phyloP scores from a whole-genome alignment of 2,113 vertebrate genomes.

The Callospermophilus lateralis region DNA sequence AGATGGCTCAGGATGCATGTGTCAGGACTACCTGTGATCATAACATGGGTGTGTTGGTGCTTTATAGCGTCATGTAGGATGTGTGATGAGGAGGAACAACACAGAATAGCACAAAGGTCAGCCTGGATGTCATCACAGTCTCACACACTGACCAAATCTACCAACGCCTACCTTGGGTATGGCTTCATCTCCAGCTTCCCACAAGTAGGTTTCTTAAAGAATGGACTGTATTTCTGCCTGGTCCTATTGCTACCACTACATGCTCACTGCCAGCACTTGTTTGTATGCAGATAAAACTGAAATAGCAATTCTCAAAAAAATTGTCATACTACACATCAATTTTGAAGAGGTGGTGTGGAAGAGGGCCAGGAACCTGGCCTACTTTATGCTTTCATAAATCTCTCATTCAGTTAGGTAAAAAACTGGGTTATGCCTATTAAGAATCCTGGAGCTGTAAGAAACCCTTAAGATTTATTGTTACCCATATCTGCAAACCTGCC shows the following conservation, averaged over 20 bases:
- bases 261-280: neutral
- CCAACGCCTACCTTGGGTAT: neutral
- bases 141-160: neutral
- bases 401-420: constrained; percentile 24
- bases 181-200: neutral
- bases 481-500: neutral
- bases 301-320: constrained; percentile 13
- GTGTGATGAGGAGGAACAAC: fast-evolving
- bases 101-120: fast-evolving
- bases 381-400: constrained; percentile 60
- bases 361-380: constrained; percentile 19
- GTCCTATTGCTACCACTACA: neutral
- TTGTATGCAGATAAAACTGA: neutral
- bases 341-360: neutral
- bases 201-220: neutral
- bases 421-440: constrained; percentile 69
- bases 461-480: constrained; percentile 54
- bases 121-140: neutral
- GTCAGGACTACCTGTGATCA: neutral
- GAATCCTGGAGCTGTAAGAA: neutral
- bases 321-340: neutral
- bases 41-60: too few species aligned
- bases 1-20: neutral
- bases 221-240: neutral
- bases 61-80: neutral